A percentile compares a stretch with the other conserved stretches of the same genome.
Conservation (phyloP, 2,888 invertebrate genomes). For the Caenorhabditis becei region DNA sequence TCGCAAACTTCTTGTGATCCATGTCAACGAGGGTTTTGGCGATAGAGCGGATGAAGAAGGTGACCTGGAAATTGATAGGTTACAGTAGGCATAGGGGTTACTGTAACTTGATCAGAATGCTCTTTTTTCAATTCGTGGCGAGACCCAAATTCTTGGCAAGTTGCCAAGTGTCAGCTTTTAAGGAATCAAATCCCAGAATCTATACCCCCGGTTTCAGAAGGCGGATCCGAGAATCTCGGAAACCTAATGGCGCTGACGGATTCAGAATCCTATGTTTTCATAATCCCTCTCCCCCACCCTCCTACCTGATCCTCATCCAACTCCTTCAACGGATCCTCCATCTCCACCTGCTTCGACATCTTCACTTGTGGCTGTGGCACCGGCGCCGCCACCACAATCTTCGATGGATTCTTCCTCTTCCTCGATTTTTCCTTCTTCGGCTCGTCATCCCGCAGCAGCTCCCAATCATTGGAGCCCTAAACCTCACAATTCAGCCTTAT, state of each 20-base stretch:
- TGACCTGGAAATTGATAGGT: too few relatives aligned
- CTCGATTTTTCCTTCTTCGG: background rate
- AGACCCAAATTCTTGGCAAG: too few relatives aligned
- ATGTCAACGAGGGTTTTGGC: conserved; percentile 55
- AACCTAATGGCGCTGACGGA: background rate
- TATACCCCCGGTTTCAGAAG: too few relatives aligned
- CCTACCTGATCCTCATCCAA: conserved; percentile 16
- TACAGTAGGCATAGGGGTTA: too few relatives aligned
- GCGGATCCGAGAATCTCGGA: too few relatives aligned
- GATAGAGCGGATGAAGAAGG: conserved; percentile 63
- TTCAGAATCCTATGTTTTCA: background rate
- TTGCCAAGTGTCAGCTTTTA: too few relatives aligned
- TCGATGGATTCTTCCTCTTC: background rate
- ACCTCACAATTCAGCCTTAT: background rate
- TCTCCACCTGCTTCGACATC: too few relatives aligned
- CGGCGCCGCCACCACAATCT: background rate
- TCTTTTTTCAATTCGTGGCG: too few relatives aligned
- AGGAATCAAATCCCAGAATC: too few relatives aligned
- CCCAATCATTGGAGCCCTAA: background rate
- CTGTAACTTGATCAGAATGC: too few relatives aligned
- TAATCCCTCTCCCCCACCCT: too few relatives aligned
- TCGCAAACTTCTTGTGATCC: conserved; percentile 62
- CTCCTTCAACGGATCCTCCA: background rate
- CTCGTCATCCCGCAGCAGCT: background rate
- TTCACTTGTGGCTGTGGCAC: too few relatives aligned